These are phyloP conservation scores for Magallana gigas DNA, from an alignment of 1,140 invertebrate genomes.

Conservation along the genomic window DNA sequence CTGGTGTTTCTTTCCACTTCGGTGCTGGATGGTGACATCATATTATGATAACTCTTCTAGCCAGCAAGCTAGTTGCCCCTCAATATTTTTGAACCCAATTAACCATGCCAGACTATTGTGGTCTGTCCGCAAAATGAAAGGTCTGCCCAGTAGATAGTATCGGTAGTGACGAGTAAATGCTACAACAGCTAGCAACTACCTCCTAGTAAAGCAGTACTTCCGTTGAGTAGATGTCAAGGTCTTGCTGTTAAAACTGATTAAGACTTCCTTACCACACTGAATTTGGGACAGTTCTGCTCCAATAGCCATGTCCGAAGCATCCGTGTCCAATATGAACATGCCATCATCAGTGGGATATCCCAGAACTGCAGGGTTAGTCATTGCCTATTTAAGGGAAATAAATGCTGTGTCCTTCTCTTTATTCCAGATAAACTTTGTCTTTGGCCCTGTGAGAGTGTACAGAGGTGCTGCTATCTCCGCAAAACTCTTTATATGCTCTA, in stretches of 20 bases:
- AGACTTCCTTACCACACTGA: conserved; percentile 53
- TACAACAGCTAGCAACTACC: conserved; percentile 59
- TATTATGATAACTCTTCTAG: conserved; percentile 59
- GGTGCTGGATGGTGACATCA: conserved; percentile 53
- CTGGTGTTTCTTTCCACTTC: conserved; percentile 41
- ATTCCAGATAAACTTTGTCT: not conserved
- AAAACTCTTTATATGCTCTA: conserved; percentile 46
- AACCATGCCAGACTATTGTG: conserved; percentile 62
- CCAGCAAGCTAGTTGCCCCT: conserved; percentile 63
- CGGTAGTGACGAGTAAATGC: conserved; percentile 40
- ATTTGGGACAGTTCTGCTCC: conserved; percentile 62
- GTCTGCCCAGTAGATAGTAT: conserved; percentile 54
- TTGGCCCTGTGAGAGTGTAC: conserved; percentile 22
- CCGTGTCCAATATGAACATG: conserved; percentile 65
- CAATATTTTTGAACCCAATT: conserved; percentile 57
- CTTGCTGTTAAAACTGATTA: conserved; percentile 45
- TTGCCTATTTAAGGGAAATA: not conserved
- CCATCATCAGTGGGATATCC: conserved; percentile 37
- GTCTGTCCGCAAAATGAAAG: conserved; percentile 60
- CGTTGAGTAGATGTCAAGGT: conserved; percentile 49
- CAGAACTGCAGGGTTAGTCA: conserved; percentile 4
- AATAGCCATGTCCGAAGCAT: conserved; percentile 58
- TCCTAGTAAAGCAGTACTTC: conserved; percentile 61
- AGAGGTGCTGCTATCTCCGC: conserved; percentile 42
- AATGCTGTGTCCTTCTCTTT: conserved; percentile 24